phyloP scores from a whole-genome alignment of 2,113 vertebrate genomes.

The Circaetus cinerascens region DNA sequence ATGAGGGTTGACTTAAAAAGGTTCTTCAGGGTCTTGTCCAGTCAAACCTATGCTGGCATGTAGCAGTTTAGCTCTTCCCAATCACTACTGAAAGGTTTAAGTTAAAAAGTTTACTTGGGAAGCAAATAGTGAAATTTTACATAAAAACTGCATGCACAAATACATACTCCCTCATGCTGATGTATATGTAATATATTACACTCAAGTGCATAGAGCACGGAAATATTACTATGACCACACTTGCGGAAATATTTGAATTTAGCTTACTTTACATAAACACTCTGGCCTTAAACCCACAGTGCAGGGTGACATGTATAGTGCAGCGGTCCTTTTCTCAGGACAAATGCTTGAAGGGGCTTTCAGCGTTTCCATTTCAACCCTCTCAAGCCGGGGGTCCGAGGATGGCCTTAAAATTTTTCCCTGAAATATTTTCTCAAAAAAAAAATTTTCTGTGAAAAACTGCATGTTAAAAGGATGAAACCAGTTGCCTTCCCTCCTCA shows the following conservation, averaged over 20 bases:
- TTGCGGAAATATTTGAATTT: constrained; percentile 60
- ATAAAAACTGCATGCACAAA: not conserved
- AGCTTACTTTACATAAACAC: constrained; percentile 47
- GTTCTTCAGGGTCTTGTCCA: not conserved
- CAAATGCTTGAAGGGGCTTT: not conserved
- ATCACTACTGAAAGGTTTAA: not conserved
- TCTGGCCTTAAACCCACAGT: not conserved
- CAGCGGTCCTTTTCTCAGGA: not conserved
- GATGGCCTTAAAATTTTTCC: not conserved
- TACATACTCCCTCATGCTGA: not conserved
- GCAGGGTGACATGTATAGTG: not conserved
- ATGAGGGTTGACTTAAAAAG: not conserved
- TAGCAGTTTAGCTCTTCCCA: not conserved
- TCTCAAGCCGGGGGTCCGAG: not conserved
- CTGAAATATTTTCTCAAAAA: not conserved
- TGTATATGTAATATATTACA: not conserved
- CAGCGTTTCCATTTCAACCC: not conserved
- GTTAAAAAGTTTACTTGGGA: not conserved
- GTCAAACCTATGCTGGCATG: not conserved
- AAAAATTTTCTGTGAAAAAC: not conserved
- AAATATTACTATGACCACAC: not conserved
- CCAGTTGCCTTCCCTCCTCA: no score
- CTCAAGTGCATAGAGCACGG: not conserved
- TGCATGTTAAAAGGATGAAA: not conserved
- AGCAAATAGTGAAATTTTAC: not conserved